phyloP scores from a whole-genome alignment of 2,113 vertebrate species.

The Catharus bicknelli region DNA sequence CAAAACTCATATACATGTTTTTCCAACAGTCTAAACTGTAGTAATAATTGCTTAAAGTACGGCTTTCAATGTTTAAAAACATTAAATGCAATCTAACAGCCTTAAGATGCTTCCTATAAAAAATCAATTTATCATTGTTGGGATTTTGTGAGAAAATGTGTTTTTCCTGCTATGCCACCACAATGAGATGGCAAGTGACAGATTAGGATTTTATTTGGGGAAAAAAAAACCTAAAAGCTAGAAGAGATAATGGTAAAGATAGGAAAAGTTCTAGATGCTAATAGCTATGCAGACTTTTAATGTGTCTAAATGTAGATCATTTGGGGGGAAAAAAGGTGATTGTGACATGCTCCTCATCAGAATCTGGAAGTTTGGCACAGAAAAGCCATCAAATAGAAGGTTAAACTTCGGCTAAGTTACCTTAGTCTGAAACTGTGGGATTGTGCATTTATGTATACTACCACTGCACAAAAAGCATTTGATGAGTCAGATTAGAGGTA shows the following conservation, averaged over 20 bases:
- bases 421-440: background rate
- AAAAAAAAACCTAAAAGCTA: background rate
- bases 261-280: background rate
- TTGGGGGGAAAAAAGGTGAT: background rate
- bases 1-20: background rate
- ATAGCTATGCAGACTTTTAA: background rate
- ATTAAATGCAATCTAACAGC: background rate
- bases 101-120: background rate
- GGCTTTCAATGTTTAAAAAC: background rate
- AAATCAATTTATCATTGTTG: background rate
- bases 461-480: background rate
- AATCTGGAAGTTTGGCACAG: background rate
- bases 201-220: background rate
- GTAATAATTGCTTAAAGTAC: background rate
- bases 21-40: background rate
- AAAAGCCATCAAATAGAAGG: background rate
- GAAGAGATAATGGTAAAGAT: background rate
- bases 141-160: background rate
- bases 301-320: background rate
- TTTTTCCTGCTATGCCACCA: background rate
- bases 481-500: background rate
- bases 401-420: background rate
- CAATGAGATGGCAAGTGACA: background rate
- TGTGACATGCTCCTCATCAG: background rate
- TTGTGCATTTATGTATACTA: background rate